A percentile compares a stretch with the other conserved stretches of the same genome.
phyloP scores from a whole-genome alignment of 2,888 invertebrate genomes.

The Argyra leucocephala region DNA sequence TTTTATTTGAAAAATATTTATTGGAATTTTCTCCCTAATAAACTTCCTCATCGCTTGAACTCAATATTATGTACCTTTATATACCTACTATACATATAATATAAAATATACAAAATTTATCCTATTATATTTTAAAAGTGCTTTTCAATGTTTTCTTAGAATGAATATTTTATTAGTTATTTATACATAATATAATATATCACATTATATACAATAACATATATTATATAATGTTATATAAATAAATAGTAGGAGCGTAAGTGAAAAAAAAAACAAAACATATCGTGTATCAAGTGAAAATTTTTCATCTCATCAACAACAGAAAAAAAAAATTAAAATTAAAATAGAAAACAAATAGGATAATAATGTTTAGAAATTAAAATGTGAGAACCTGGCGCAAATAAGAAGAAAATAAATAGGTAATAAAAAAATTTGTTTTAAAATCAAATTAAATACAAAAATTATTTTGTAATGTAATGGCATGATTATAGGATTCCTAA shows the following conservation, averaged over 20 bases:
- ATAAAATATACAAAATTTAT: background rate
- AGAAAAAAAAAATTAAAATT: background rate
- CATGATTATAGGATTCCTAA: background rate
- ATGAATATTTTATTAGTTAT: background rate
- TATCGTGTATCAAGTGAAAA: too few relatives aligned
- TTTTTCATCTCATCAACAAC: too few relatives aligned
- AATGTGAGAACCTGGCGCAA: constrained; percentile 1
- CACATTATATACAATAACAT: too few relatives aligned
- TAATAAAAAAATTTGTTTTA: background rate
- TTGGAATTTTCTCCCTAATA: background rate
- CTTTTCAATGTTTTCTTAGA: background rate
- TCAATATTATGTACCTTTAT: too few relatives aligned
- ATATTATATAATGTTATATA: too few relatives aligned
- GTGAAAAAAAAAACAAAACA: too few relatives aligned
- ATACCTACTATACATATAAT: too few relatives aligned
- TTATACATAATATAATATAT: too few relatives aligned
- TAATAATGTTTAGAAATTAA: background rate
- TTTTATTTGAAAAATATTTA: constrained; percentile 3
- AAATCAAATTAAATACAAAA: background rate
- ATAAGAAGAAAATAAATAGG: constrained; percentile 3
- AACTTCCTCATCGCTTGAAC: too few relatives aligned
- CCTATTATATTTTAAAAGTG: constrained; percentile 6
- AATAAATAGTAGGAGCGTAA: too few relatives aligned
- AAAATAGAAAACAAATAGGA: background rate
- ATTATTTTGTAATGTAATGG: background rate